Base-by-base conservation (phyloP, 2,888 invertebrate genomes). In the Leistus spinibarbis region DNA sequence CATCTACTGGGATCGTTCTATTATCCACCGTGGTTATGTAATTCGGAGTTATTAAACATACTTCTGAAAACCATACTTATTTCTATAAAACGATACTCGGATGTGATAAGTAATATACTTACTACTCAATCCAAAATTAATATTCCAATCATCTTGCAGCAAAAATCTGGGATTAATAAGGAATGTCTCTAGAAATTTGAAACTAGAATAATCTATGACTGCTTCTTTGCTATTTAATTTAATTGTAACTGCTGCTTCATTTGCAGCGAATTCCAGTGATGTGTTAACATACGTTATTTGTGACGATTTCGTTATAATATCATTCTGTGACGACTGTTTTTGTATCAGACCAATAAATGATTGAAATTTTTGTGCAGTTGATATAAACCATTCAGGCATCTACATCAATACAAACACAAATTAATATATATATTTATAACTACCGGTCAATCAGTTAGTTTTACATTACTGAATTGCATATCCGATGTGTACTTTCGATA, bases 1-100 rank as follows among this genome's bases (percentile, higher is more conserved):
- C 71, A 27, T 69, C 71, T 7, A 85, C 76, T 76, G 82, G 82
- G 13, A 86, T 81, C 0, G 83, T 79, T 67, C 84, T 81, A 77
- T 86, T 85, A 73, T 86, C 85, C 57, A 86, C 85, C 2, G 85
- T 84, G 68, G 83, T 85, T 9, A 86, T 78, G 82, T 83, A 82
- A 62, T 85, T 84, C 76, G 83, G 82, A 53, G 86, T 86, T 5
- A 86, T 81, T 9, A 85, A 84, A 70, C 86, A 86, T 57, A 85
- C 85, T 24, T 83, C 84, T 84, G 70, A 7, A 78, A 63, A 66
- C 27, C 62, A 56, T 54, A 63, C 3, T 65, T 65, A 23, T 13
- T 16, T 56, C 5, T 27, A 27, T 27, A 9, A 7, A 27, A 7
- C 9, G 27, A 7, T 27, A 27, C 1, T 27, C 27, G 9, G 27